Evolutionary conservation across 2,113 vertebrate species (phyloP), one percentile per base, ranked within the genome.

Genomic region (Clinocottus analis): DNA sequence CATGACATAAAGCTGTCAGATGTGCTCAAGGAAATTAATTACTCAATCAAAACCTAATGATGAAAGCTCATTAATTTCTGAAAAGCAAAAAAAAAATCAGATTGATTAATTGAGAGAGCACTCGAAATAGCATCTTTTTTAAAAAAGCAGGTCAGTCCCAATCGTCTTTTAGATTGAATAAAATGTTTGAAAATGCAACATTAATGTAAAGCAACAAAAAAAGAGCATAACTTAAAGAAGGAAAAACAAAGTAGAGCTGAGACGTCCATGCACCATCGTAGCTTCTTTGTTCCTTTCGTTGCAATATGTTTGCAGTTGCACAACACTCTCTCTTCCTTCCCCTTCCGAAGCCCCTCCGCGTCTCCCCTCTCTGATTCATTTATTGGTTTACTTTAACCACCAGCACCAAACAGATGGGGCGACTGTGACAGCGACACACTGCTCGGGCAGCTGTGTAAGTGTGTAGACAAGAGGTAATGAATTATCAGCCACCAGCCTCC

Each of bases 391-490:
- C 72, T 91, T 91, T 83, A 87, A 92, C 87, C 86, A 86, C 58
- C 49, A 89, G 82, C 80, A 41, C 72, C 79, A 85, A 90, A 83
- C 94, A 94, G 93, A 94, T 94, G 93, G 94, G 85, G 80, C 7
- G 70, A 64, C 76, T 59, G 71, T 90, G 92, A 92, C 91, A 91
- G 90, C 87, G 49, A 82, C 93, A 93, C 92, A 92, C 92, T 90
- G 93, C 88, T 92, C 77, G 68, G 89, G 89, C 94, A 95, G 91
- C 93, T 94, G 94, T 91, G 93, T 56, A 21, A 87, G 85, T 87
- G 88, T 93, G 93, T 90, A 86, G 89, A 93, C 90, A 92, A 92
- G 92, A 90, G 90, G 90, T 94, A 93, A 94, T 94, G 94, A 94
- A 94, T 94, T 93, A 94, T 94, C 93, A 93, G 84, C 88, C 81